These are phyloP conservation scores for Drosophila setosimentum DNA, from an alignment of 2,888 invertebrate species.

Conservation along the genomic window DNA sequence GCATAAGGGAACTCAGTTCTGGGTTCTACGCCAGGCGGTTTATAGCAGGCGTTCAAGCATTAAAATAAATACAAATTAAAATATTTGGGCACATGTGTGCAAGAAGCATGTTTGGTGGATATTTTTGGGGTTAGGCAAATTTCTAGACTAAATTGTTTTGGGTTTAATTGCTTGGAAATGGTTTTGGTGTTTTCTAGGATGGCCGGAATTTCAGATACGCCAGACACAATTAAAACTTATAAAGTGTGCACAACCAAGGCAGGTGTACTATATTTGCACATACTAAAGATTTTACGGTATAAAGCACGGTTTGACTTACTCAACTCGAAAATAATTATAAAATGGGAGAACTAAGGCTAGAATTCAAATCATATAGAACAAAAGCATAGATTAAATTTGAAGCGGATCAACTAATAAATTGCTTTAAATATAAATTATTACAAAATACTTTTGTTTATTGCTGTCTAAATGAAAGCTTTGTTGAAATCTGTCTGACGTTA, in stretches of 20 bases:
- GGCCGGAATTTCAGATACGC: slow-evolving; percentile 17
- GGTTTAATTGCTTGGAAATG: slow-evolving; percentile 75
- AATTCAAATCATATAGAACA: not conserved
- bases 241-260: slow-evolving; percentile 14
- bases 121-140: slow-evolving; percentile 33
- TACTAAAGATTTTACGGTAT: slow-evolving; percentile 2
- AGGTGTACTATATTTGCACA: slow-evolving; percentile 20
- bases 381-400: not conserved
- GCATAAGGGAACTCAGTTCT: slow-evolving; percentile 28
- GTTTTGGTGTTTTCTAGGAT: slow-evolving; percentile 42
- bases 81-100: slow-evolving; percentile 54
- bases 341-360: not conserved
- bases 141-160: slow-evolving; percentile 63
- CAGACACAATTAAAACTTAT: slow-evolving; percentile 50
- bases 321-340: not conserved
- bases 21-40: slow-evolving; percentile 52
- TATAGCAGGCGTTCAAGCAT: slow-evolving; percentile 68
- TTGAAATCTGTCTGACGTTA: not conserved
- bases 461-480: not conserved
- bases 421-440: not conserved
- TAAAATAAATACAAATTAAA: slow-evolving; percentile 81
- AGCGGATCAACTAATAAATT: not conserved
- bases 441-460: not conserved
- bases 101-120: slow-evolving; percentile 4
- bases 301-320: not conserved